A percentile compares a stretch with the other conserved stretches of the same genome.
These are phyloP conservation scores for Drosophila phalerata DNA, from an alignment of 2,888 invertebrate genomes.

Conservation along the genomic window DNA sequence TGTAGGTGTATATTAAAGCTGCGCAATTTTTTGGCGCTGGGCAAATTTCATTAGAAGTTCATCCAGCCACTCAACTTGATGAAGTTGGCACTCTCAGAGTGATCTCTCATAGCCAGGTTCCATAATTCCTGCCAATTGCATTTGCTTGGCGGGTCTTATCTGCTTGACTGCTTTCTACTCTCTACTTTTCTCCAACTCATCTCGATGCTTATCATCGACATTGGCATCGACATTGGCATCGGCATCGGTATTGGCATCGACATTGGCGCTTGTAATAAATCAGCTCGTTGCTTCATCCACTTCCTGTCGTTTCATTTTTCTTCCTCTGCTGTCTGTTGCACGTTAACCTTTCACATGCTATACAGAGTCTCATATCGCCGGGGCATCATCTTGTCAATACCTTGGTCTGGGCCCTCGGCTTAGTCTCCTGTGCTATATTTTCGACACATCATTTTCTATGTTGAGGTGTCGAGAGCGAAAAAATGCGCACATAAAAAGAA, in stretches of 20 bases:
- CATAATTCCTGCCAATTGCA: constrained; percentile 75
- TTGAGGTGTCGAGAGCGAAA: constrained; percentile 54
- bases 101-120: constrained; percentile 55
- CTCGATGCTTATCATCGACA: constrained; percentile 51
- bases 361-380: constrained; percentile 34
- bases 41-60: constrained; percentile 72
- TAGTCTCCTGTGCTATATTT: constrained; percentile 49
- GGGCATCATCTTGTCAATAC: constrained; percentile 74
- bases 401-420: constrained; percentile 46
- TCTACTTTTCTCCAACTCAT: constrained; percentile 7
- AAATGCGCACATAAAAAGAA: constrained; percentile 45
- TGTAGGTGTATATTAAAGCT: constrained; percentile 51
- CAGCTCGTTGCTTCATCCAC: constrained; percentile 63
- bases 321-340: constrained; percentile 37
- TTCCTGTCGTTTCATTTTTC: constrained; percentile 40
- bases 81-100: constrained; percentile 48
- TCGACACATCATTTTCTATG: constrained; percentile 77
- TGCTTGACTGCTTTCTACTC: constrained; percentile 15
- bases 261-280: constrained; percentile 74
- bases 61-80: constrained; percentile 68
- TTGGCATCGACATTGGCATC: constrained; percentile 55
- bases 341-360: constrained; percentile 55
- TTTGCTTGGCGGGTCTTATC: constrained; percentile 58
- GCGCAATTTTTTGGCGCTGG: constrained; percentile 18
- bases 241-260: constrained; percentile 55